These are phyloP conservation scores for Rhea americana DNA, from an alignment of 2,113 vertebrate genomes.

Conservation along the genomic window DNA sequence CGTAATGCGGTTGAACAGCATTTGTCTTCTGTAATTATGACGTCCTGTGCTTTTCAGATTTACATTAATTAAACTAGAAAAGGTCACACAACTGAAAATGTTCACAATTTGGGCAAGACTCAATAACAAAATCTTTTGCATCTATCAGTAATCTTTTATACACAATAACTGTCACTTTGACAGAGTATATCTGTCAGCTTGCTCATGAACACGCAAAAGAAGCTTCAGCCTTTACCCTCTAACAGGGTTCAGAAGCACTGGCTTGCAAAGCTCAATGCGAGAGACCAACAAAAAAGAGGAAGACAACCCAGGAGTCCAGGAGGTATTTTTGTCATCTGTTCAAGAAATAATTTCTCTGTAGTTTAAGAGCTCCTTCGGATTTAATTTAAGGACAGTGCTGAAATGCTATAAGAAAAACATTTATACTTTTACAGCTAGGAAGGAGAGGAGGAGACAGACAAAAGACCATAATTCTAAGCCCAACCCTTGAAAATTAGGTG, in stretches of 20 bases:
- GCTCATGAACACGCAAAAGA: neutral
- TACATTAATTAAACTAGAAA: constrained; percentile 56
- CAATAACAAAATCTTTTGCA: constrained; percentile 6
- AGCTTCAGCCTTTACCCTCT: neutral
- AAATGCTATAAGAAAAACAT: neutral
- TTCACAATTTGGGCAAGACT: constrained; percentile 18
- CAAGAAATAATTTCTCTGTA: neutral
- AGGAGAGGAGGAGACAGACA: neutral
- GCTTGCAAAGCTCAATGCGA: neutral
- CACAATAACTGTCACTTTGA: constrained; percentile 1
- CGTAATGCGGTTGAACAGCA: neutral
- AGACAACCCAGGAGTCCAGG: neutral
- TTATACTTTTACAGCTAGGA: neutral
- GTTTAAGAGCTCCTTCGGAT: neutral
- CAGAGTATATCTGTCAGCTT: neutral
- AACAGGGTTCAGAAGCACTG: neutral
- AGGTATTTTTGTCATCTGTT: neutral
- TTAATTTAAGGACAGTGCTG: neutral
- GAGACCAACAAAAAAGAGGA: constrained; percentile 14
- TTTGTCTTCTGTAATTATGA: neutral
- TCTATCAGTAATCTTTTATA: constrained; percentile 7
- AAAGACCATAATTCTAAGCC: neutral
- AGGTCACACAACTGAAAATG: constrained; percentile 47
- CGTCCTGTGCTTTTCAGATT: neutral
- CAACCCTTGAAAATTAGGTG: neutral